Evolutionary conservation across 2,797 vertebrate genomes (phyloP).

Genomic region (Syngnathus rostellatus): DNA sequence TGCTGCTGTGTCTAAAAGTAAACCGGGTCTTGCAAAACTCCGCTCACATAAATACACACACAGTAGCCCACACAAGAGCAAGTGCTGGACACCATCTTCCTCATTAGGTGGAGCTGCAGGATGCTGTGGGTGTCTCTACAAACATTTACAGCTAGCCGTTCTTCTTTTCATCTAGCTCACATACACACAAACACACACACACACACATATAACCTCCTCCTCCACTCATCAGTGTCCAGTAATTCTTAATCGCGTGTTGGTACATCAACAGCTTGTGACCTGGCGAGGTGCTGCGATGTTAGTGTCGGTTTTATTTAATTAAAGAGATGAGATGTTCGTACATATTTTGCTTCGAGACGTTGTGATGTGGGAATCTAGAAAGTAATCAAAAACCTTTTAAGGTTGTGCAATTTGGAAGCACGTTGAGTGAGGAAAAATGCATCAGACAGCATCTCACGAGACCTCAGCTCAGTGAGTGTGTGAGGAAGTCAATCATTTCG

Average conservation of each 20-base stretch:
- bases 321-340: not conserved
- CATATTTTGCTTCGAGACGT: not conserved
- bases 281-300: not conserved
- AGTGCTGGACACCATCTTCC: conserved; percentile 15
- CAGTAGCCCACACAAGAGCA: not conserved
- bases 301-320: not conserved
- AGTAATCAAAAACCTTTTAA: not conserved
- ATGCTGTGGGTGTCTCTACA: conserved; percentile 25
- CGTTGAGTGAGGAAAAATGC: not conserved
- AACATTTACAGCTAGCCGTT: conserved; percentile 22
- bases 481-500: not conserved
- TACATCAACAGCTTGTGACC: not conserved
- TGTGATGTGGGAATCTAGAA: not conserved
- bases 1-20: not conserved
- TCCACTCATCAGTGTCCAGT: conserved; percentile 4
- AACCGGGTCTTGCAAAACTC: not conserved
- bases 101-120: conserved; percentile 25
- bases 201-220: not conserved
- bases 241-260: not conserved
- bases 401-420: not conserved
- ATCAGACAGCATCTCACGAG: not conserved
- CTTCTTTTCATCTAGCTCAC: conserved; percentile 21
- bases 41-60: conserved; percentile 1
- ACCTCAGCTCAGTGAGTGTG: not conserved
- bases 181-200: conserved; percentile 6